Percentiles rank a stretch among this genome's conserved stretches.
Evolutionary conservation across 2,113 vertebrate genomes (phyloP).

Genomic region (Leucoraja erinaceus): DNA sequence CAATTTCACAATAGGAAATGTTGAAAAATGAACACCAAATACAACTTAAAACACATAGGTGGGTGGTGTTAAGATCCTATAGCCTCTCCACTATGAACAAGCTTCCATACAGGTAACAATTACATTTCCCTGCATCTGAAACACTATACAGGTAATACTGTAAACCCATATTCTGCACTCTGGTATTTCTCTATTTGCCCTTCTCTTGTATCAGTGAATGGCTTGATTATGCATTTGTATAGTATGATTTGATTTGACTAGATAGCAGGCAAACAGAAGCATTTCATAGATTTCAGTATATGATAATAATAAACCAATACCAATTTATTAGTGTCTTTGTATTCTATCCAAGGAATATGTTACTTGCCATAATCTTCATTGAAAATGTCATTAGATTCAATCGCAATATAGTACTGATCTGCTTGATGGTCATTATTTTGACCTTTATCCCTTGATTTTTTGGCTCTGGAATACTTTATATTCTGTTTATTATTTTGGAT

Average conservation of each 20-base stretch:
- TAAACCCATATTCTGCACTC: no score
- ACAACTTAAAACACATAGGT: background rate
- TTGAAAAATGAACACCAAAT: background rate
- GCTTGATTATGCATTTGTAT: no score
- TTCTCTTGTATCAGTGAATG: no score
- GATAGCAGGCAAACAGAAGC: no score
- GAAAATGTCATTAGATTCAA: constrained; percentile 44
- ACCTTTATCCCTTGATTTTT: constrained; percentile 42
- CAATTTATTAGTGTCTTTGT: background rate
- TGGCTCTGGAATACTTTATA: constrained; percentile 42
- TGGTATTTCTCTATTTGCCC: no score
- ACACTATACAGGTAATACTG: no score
- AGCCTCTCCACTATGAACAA: no score
- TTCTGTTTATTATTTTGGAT: constrained; percentile 49
- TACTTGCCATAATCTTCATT: constrained; percentile 49
- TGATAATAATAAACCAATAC: no score
- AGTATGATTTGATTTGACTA: no score
- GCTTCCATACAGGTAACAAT: no score
- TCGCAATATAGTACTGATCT: constrained; percentile 39
- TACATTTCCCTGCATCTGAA: no score
- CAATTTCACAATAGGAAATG: background rate
- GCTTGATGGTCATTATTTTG: background rate
- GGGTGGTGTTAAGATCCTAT: background rate
- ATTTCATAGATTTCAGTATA: no score
- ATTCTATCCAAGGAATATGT: background rate